Evolutionary conservation across 2,888 invertebrate genomes (phyloP).

Genomic region (Nipponacmea schrenckii): DNA sequence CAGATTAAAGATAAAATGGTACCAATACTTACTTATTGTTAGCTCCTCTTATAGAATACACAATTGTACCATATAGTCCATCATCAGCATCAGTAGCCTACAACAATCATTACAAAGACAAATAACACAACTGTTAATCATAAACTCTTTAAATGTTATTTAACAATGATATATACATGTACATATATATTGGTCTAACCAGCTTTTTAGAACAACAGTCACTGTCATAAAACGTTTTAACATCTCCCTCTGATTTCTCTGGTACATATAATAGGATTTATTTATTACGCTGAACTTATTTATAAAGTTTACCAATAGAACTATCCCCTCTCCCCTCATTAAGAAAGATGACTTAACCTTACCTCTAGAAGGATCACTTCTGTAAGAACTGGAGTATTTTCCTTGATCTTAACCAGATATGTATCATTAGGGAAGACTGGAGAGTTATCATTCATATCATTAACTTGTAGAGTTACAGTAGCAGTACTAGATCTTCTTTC

Average conservation of each 20-base stretch:
- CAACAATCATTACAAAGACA: constrained; percentile 17
- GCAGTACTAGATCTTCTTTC: constrained; percentile 49
- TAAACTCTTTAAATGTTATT: no score
- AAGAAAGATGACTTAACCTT: constrained; percentile 16
- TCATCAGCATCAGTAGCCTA: constrained; percentile 79
- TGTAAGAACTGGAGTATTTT: constrained; percentile 75
- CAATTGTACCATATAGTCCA: constrained; percentile 78
- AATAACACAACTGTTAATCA: not conserved
- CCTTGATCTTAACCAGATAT: constrained; percentile 79
- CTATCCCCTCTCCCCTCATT: no score
- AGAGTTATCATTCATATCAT: constrained; percentile 63
- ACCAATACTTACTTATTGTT: constrained; percentile 73
- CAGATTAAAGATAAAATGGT: no score
- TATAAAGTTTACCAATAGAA: no score
- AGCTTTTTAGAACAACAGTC: no score
- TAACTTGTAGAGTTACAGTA: constrained; percentile 52
- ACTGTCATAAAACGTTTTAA: no score
- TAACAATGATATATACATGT: no score
- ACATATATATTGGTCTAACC: no score
- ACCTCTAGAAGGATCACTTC: constrained; percentile 44
- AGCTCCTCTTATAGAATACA: constrained; percentile 80
- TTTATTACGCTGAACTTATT: no score
- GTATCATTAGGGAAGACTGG: constrained; percentile 79
- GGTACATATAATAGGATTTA: no score
- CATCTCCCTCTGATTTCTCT: no score